phyloP scores from a whole-genome alignment of 1,140 invertebrate species.

The Leptinotarsa texana region DNA sequence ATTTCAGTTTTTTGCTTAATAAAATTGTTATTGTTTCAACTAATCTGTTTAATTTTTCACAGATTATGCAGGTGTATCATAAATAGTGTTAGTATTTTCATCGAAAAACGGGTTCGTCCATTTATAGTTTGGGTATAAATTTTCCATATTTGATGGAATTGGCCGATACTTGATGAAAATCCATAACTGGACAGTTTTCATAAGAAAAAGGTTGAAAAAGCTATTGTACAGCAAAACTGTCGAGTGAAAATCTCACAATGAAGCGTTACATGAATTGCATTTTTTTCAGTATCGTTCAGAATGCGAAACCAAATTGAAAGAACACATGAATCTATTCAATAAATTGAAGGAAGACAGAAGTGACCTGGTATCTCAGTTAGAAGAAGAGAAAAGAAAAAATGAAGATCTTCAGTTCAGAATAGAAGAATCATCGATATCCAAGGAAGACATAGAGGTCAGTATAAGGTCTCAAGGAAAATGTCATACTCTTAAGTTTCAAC shows the following conservation, averaged over 20 bases:
- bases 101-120: too few species aligned
- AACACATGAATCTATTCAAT: constrained; percentile 54
- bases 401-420: constrained; percentile 91
- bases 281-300: constrained; percentile 60
- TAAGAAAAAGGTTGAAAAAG: neutral
- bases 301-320: constrained; percentile 59
- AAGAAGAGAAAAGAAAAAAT: constrained; percentile 84
- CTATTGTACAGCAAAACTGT: too few species aligned
- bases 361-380: constrained; percentile 69
- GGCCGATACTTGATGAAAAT: too few species aligned
- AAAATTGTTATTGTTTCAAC: too few species aligned
- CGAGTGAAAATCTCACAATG: too few species aligned
- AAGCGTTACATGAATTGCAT: neutral
- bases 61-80: too few species aligned
- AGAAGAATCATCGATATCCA: constrained; percentile 84
- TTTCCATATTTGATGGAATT: neutral
- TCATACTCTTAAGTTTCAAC: neutral
- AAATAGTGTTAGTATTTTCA: too few species aligned
- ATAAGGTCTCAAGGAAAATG: neutral
- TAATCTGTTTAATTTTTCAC: too few species aligned
- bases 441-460: constrained; percentile 79
- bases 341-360: constrained; percentile 69
- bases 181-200: neutral
- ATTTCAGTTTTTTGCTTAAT: too few species aligned
- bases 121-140: neutral